These are phyloP conservation scores for Eupithecia pulchellata DNA, from an alignment of 2,888 invertebrate genomes.

Conservation along the genomic window DNA sequence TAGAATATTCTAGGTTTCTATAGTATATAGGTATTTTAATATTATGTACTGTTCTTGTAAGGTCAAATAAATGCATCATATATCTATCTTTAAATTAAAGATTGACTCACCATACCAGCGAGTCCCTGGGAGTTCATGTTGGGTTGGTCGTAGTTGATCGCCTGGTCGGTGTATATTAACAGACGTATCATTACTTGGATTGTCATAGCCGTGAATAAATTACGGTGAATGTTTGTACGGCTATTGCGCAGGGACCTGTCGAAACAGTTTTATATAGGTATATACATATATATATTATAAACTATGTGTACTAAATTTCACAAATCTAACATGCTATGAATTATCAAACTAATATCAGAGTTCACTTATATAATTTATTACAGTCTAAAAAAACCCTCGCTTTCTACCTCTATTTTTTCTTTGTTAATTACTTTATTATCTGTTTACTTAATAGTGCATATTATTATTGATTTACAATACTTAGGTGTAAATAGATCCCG, in stretches of 20 bases:
- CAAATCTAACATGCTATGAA: neutral
- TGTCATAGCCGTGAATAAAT: slow-evolving; percentile 93
- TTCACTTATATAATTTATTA: neutral
- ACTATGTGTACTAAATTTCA: neutral
- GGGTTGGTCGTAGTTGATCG: slow-evolving; percentile 59
- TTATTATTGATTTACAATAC: too few species aligned
- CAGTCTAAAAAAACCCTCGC: neutral
- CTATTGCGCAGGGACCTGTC: slow-evolving; percentile 91
- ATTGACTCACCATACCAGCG: slow-evolving; percentile 87
- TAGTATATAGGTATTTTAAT: too few species aligned
- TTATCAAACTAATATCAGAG: neutral
- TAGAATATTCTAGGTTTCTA: too few species aligned
- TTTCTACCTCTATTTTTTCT: too few species aligned
- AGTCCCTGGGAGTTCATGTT: slow-evolving; percentile 73
- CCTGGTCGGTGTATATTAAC: slow-evolving; percentile 91
- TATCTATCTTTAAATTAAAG: neutral
- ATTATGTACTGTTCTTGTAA: too few species aligned
- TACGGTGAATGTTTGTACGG: slow-evolving; percentile 94
- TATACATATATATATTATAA: neutral
- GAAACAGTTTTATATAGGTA: too few species aligned
- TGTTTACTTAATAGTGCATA: neutral
- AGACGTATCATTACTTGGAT: slow-evolving; percentile 90
- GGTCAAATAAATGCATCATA: neutral
- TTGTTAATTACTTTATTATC: neutral
- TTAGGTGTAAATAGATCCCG: neutral